Conservation (phyloP, 1,140 invertebrate species). For the Acromyrmex echinatior region DNA sequence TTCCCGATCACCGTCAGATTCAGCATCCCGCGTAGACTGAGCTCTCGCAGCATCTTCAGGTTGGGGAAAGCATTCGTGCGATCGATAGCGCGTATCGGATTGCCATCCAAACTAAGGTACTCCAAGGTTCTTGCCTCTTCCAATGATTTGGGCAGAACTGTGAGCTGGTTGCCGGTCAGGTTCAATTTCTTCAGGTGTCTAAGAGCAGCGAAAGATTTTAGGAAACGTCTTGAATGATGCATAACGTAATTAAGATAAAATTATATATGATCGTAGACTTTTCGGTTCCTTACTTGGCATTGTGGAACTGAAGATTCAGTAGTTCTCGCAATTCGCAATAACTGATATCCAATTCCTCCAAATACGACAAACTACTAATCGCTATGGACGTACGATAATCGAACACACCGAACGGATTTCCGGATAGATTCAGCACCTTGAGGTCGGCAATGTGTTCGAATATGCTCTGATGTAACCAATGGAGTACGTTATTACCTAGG, state of each 20-base stretch:
- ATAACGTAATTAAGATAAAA: background rate
- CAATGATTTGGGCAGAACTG: conserved; percentile 88
- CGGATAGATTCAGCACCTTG: conserved; percentile 89
- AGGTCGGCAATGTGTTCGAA: conserved; percentile 91
- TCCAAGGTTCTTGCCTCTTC: conserved; percentile 88
- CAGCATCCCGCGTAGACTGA: conserved; percentile 90
- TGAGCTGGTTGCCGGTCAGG: conserved; percentile 90
- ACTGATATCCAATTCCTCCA: conserved; percentile 91
- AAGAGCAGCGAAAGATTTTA: background rate
- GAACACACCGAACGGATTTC: conserved; percentile 90
- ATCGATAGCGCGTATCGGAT: conserved; percentile 88
- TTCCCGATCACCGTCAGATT: conserved; percentile 87
- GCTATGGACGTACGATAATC: conserved; percentile 88
- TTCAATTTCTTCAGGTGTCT: conserved; percentile 89
- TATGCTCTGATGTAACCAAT: conserved; percentile 89
- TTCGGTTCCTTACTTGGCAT: conserved; percentile 39
- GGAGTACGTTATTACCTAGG: conserved; percentile 89
- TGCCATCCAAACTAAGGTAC: conserved; percentile 89
- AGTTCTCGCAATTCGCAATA: conserved; percentile 89
- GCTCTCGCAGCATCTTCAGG: conserved; percentile 88
- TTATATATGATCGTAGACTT: background rate
- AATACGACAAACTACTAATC: conserved; percentile 88
- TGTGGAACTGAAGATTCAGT: conserved; percentile 89
- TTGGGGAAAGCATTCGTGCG: conserved; percentile 87
- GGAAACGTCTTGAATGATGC: background rate